Evolutionary conservation across 2,888 invertebrate species (phyloP), one percentile per base, ranked within the genome.

Genomic region (Liposcelis brunnea): DNA sequence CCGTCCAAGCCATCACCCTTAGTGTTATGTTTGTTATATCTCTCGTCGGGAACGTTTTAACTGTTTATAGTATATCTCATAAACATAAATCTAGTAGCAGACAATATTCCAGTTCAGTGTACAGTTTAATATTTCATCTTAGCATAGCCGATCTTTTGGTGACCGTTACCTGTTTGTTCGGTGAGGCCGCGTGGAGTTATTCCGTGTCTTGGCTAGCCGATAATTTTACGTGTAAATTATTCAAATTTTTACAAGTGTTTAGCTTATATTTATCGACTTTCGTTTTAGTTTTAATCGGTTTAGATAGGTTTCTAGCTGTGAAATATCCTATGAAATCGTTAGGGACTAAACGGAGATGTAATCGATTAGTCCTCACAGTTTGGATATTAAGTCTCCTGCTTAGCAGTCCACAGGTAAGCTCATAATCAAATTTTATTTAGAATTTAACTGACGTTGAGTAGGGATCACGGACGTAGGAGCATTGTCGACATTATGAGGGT

Each of bases 181-280:
- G 82, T 0, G 86, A 87, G 55, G 81, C 83, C 0, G 71, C 77
- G 0, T 87, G 86, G 86, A 76, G 74, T 35, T 79, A 77, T 45
- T 77, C 80, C 0, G 83, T 87, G 1, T 75, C 80, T 49, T 87
- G 86, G 86, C 64, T 76, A 40, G 84, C 80, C 11, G 84, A 82
- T 2, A 80, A 83, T 56, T 59, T 73, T 8, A 71, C 74, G 36
- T 87, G 87, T 62, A 86, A 85, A 64, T 52, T 82, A 45, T 78
- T 85, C 55, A 87, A 86, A 61, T 81, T 78, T 53, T 65, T 79
- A 42, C 84, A 86, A 63, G 79, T 84, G 74, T 82, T 84, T 56
- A 77, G 83, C 43, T 65, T 87, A 44, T 83, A 86, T 58, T 63
- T 85, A 50, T 85, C 85, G 49, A 86, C 86, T 0, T 86, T 82